Evolutionary conservation across 1,140 invertebrate species (phyloP).

Genomic region (Drosophila ficusphila): DNA sequence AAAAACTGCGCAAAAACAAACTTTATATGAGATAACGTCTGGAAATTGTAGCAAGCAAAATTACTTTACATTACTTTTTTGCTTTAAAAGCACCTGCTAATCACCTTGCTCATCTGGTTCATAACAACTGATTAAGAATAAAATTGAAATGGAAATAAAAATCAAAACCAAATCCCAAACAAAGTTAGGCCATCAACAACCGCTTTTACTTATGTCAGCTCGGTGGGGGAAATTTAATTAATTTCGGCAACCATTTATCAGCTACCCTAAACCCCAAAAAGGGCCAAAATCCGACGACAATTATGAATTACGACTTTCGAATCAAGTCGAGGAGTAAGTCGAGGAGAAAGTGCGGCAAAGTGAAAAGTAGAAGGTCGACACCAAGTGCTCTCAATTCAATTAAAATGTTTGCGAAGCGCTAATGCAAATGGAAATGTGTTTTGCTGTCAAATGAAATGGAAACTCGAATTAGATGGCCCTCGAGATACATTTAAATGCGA

Average conservation of each 20-base stretch:
- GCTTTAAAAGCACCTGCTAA: neutral
- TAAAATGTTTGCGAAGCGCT: slow-evolving; percentile 45
- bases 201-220: slow-evolving; percentile 43
- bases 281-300: slow-evolving; percentile 29
- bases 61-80: neutral
- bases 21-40: neutral
- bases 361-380: slow-evolving; percentile 24
- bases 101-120: neutral
- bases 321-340: slow-evolving; percentile 10
- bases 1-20: neutral
- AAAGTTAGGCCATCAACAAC: neutral
- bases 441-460: slow-evolving; percentile 50
- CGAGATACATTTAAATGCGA: slow-evolving; percentile 47
- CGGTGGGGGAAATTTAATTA: slow-evolving; percentile 57
- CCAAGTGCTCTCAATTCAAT: slow-evolving; percentile 57
- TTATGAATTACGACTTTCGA: slow-evolving; percentile 61
- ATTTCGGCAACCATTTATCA: slow-evolving; percentile 65
- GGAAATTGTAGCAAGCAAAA: neutral
- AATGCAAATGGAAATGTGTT: slow-evolving; percentile 47
- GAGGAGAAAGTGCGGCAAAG: slow-evolving; percentile 45
- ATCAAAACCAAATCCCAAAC: slow-evolving; percentile 28
- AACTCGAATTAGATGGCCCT: slow-evolving; percentile 46
- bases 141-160: slow-evolving; percentile 3
- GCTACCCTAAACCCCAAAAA: slow-evolving; percentile 3
- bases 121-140: neutral